phyloP scores from a whole-genome alignment of 2,797 vertebrate species.

The Typhlichthys eigenmanni region DNA sequence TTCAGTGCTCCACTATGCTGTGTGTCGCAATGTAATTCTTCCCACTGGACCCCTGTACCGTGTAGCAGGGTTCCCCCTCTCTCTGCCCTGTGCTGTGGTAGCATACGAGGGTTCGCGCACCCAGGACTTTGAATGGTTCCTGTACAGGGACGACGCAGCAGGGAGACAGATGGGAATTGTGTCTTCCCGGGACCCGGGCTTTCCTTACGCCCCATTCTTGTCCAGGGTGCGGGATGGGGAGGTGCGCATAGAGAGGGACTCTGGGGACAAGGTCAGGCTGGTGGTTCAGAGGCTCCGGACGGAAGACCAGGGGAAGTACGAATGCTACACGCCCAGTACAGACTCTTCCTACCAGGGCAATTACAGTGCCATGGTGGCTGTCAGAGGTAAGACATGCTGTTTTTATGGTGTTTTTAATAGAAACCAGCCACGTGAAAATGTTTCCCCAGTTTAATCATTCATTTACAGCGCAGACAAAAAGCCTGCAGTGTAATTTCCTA shows the following conservation, averaged over 20 bases:
- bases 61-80: slow-evolving; percentile 80
- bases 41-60: slow-evolving; percentile 84
- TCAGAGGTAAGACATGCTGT: slow-evolving; percentile 77
- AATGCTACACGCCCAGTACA: slow-evolving; percentile 90
- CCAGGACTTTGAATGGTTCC: slow-evolving; percentile 91
- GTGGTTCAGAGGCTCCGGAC: slow-evolving; percentile 77
- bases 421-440: not conserved
- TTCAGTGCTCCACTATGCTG: slow-evolving; percentile 63
- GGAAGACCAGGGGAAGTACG: slow-evolving; percentile 85
- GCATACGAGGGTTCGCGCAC: slow-evolving; percentile 80
- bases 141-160: slow-evolving; percentile 73
- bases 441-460: not conserved
- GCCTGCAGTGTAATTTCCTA: not conserved
- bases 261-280: slow-evolving; percentile 77
- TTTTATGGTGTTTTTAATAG: too few relatives aligned
- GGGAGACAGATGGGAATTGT: slow-evolving; percentile 79
- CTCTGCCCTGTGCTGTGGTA: slow-evolving; percentile 80
- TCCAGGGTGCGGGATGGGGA: slow-evolving; percentile 79
- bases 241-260: slow-evolving; percentile 82
- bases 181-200: slow-evolving; percentile 83
- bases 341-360: slow-evolving; percentile 83
- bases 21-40: slow-evolving; percentile 81
- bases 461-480: not conserved
- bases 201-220: slow-evolving; percentile 79
- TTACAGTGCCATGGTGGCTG: slow-evolving; percentile 80